Base-by-base conservation (phyloP, 2,113 vertebrate species). In the Panthera tigris region DNA sequence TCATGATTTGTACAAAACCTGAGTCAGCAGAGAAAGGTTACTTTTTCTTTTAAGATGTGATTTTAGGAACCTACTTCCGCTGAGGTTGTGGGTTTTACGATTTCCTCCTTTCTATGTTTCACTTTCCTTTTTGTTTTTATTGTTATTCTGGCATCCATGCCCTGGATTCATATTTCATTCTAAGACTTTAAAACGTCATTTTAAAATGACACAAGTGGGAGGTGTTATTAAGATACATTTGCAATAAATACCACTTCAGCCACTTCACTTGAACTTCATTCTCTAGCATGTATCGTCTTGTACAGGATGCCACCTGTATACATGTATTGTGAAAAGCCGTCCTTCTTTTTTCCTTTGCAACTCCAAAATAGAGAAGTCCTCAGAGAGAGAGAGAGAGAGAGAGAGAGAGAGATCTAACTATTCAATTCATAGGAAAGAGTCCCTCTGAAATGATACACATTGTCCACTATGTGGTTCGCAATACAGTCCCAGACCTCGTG, bases 1-100 rank as follows among this genome's bases (percentile, higher is more conserved):
- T 92, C 89, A 3, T 21, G 15, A 50, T 89, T 86, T 93, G 31
- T 41, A 78, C 88, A 95, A 96, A 95, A 84, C 29, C 31, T 18
- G 3, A 92, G 45, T 81, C 48, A 41, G 14, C 48, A 66, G 18
- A 12, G 57, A 19, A 79, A 96, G 21, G 3, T 19, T 8, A 52
- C 15, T 81, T 78, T 66, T 4, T 16, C 36, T 69, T 91, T 76
- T 66, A 83, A 61, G n/a, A 25, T 25, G 33, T 52, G 29, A 84
- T 84, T 79, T 81, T 93, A 85, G 31, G 52, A 89, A 86, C 11
- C 12, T 41, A 52, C 27, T 66, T 96, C 61, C 13, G 15, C 57
- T 33, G 33, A 61, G 9, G 3, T 31, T 86, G 33, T 83, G 15
- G 84, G 12, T 71, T 95, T 95, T 91, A 85, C 27, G n/a, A 61